phyloP scores from a whole-genome alignment of 2,888 invertebrate genomes.

The Anarsia innoxiella region DNA sequence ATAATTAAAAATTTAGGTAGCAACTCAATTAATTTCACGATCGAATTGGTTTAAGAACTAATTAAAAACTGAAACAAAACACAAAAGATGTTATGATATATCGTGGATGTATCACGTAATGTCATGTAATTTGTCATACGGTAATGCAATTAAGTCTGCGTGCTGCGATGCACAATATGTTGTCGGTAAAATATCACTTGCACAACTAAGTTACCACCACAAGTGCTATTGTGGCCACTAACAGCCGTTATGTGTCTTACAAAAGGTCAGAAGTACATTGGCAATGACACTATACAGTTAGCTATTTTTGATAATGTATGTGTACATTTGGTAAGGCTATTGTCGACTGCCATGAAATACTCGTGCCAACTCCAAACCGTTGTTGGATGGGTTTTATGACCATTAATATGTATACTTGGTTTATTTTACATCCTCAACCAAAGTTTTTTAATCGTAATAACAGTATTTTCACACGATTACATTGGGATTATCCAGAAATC shows the following conservation, averaged over 20 bases:
- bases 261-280: conserved; percentile 26
- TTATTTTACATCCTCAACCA: background rate
- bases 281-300: conserved; percentile 39
- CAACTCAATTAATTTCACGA: too few relatives aligned
- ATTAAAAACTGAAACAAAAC: too few relatives aligned
- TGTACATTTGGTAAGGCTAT: conserved; percentile 17
- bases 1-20: too few relatives aligned
- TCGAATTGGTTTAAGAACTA: too few relatives aligned
- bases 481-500: too few relatives aligned
- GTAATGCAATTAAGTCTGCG: too few relatives aligned
- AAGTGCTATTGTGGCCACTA: conserved; percentile 14
- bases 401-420: conserved; percentile 1
- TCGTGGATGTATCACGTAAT: too few relatives aligned
- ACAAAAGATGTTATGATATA: too few relatives aligned
- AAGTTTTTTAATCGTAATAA: background rate
- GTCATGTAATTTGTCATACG: too few relatives aligned
- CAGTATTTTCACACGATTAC: too few relatives aligned
- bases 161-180: too few relatives aligned
- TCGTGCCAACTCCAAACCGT: conserved; percentile 13
- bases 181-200: too few relatives aligned
- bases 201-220: conserved; percentile 3
- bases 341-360: conserved; percentile 13
- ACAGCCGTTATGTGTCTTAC: conserved; percentile 19
- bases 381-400: conserved; percentile 4
- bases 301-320: conserved; percentile 29